phyloP scores from a whole-genome alignment of 2,113 vertebrate genomes.

The Halichoerus grypus region DNA sequence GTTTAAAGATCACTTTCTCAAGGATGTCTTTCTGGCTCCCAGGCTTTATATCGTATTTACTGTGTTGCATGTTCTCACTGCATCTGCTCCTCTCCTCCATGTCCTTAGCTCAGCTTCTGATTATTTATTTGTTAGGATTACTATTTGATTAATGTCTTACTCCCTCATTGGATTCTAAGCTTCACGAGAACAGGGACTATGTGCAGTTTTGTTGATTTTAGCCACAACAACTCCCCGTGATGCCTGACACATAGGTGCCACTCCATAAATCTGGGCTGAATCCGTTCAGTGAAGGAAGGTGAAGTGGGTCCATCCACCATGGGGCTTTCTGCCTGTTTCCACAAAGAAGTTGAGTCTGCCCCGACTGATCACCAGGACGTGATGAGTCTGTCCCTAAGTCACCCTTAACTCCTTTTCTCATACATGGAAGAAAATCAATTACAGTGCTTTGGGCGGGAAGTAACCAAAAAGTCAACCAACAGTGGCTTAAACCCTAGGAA shows the following conservation, averaged over 20 bases:
- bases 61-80: not conserved
- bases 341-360: not conserved
- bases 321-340: not conserved
- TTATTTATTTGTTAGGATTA: not conserved
- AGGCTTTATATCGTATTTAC: not conserved
- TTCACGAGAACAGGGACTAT: not conserved
- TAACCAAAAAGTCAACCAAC: not conserved
- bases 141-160: not conserved
- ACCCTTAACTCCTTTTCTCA: not conserved
- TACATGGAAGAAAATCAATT: not conserved
- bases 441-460: not conserved
- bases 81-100: not conserved
- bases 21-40: not conserved
- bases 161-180: not conserved
- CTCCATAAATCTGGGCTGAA: not conserved
- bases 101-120: not conserved
- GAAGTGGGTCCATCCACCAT: not conserved
- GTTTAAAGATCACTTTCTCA: not conserved
- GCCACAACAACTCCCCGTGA: not conserved
- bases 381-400: not conserved
- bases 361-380: not conserved
- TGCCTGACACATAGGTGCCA: not conserved
- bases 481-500: not conserved
- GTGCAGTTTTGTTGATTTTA: constrained; percentile 30
- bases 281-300: not conserved